phyloP scores from a whole-genome alignment of 2,113 vertebrate species.

The Globicephala melas region DNA sequence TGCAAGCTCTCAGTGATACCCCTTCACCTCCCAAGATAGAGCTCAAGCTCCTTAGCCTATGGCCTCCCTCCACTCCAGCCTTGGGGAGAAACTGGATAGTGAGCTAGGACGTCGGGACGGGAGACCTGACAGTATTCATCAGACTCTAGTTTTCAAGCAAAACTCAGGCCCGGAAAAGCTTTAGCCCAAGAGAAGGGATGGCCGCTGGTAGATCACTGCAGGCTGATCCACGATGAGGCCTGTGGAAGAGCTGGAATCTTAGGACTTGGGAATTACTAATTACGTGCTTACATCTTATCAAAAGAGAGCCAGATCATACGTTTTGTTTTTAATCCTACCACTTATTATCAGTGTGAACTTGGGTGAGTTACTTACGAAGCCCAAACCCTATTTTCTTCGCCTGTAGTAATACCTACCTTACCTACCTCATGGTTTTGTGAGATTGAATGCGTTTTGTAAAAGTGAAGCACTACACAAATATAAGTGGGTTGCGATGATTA shows the following conservation, averaged over 20 bases:
- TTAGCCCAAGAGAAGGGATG: not conserved
- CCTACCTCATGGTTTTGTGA: not conserved
- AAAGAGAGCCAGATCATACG: not conserved
- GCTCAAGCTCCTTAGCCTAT: not conserved
- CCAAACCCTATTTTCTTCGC: not conserved
- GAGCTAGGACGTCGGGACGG: not conserved
- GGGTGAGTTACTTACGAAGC: not conserved
- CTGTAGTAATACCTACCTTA: not conserved
- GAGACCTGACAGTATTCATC: not conserved
- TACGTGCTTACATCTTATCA: not conserved
- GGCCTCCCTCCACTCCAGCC: not conserved
- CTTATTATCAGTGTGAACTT: not conserved
- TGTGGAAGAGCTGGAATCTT: not conserved
- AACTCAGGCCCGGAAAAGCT: not conserved
- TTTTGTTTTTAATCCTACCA: not conserved
- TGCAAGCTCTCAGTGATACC: not conserved
- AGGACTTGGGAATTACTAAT: not conserved
- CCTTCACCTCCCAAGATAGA: not conserved
- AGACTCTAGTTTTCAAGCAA: not conserved
- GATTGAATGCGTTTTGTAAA: not conserved
- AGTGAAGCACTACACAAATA: not conserved
- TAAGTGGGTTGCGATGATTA: not conserved
- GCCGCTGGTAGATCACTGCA: rapidly evolving
- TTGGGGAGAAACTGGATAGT: not conserved
- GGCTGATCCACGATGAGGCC: not conserved